phyloP scores from a whole-genome alignment of 2,888 invertebrate genomes.

The Mantis religiosa region DNA sequence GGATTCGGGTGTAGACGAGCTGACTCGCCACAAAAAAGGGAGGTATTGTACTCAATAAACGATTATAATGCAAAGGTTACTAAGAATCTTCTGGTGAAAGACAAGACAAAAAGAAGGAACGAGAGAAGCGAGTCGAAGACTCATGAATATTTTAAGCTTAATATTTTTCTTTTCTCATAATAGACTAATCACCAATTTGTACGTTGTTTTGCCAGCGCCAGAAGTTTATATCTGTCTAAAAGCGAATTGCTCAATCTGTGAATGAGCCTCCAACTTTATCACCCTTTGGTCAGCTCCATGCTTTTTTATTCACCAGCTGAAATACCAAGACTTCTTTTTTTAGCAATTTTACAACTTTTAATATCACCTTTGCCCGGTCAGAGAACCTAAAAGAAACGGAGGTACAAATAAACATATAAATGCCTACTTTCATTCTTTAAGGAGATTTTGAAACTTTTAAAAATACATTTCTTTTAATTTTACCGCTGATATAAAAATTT shows the following conservation, averaged over 20 bases:
- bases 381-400: not conserved
- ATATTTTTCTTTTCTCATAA: not conserved
- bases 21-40: not conserved
- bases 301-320: not conserved
- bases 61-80: not conserved
- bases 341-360: not conserved
- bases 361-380: not conserved
- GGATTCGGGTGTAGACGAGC: not conserved
- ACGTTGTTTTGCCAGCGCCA: not conserved
- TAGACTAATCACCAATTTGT: not conserved
- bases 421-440: not conserved
- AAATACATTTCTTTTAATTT: too few species aligned
- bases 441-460: too few species aligned
- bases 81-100: not conserved
- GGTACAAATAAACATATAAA: not conserved
- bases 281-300: not conserved
- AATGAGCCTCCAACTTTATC: not conserved
- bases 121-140: not conserved
- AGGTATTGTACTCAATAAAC: not conserved
- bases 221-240: not conserved
- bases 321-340: not conserved
- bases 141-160: not conserved
- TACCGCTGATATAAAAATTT: too few species aligned
- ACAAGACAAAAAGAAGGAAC: not conserved
- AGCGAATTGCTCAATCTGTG: not conserved